Base-by-base conservation (phyloP, 2,888 invertebrate species). In the Cheilosia vulpina region DNA sequence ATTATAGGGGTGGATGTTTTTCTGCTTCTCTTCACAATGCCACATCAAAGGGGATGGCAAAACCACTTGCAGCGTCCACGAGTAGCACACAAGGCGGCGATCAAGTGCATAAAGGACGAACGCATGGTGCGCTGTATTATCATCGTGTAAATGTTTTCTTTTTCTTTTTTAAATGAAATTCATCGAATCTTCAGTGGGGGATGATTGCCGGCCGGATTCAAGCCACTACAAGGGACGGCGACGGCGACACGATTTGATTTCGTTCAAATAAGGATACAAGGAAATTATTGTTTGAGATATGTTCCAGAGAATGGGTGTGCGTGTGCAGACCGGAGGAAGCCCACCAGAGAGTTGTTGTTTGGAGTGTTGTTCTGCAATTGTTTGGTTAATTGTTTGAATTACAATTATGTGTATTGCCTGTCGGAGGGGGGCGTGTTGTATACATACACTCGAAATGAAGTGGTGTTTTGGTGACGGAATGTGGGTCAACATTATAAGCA, bases 31-130 rank as follows among this genome's bases (percentile, higher is more conserved):
- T 52, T 24, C 50, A 55, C 58, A 58, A 60, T 71, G 71, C 75
- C 84, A 81, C 85, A 85, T 85, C 85, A 85, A 88, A 88, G 81
- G 88, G 87, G 87, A 88, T 88, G 88, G 87, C 88, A 88, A 87
- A 87, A 88, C 88, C 88, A 88, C 88, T 88, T 88, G 80, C 88
- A 87, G 78, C 85, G 78, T 80, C 80, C 78, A 60, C 52, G 52
- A 62, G 11, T 9, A 58, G n/a, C 17, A 27, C 7, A 27, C 57
- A 45, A 21, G 47, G 60, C 87, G 82, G 78, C 87, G 79, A 87
- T 87, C 87, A 87, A 87, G 87, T 83, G 87, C 82, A 82, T 82
- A 87, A 76, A 82, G 87, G 60, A 81, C 58, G 53, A 58, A 19
- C 69, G 63, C 71, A 79, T 78, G 68, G 78, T 87, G 78, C 85